Conservation (phyloP, 2,113 vertebrate species). For the Pyxicephalus adspersus region DNA sequence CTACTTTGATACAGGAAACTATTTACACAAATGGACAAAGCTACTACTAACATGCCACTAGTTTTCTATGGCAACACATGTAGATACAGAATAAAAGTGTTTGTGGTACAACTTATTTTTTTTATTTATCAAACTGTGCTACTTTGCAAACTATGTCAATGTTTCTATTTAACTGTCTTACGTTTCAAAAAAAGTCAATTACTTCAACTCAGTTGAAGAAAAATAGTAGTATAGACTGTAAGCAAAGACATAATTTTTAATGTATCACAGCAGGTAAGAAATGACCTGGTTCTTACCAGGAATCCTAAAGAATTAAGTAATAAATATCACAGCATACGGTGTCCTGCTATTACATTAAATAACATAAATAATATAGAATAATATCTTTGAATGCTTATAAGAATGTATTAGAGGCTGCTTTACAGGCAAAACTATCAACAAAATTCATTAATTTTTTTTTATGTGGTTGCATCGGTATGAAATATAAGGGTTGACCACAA, state of each 20-base stretch:
- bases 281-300: not conserved
- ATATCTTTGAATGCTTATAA: too few relatives aligned
- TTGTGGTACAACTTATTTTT: not conserved
- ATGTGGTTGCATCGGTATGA: too few relatives aligned
- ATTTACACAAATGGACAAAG: not conserved
- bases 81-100: not conserved
- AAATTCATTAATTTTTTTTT: too few relatives aligned
- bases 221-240: constrained; percentile 1
- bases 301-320: not conserved
- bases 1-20: too few relatives aligned
- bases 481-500: too few relatives aligned
- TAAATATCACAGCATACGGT: not conserved
- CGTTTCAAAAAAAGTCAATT: constrained; percentile 6
- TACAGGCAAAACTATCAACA: too few relatives aligned
- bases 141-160: not conserved
- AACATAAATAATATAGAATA: not conserved
- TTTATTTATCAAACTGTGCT: constrained; percentile 6
- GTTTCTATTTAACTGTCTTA: constrained; percentile 10
- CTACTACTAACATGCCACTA: not conserved
- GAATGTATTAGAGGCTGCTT: too few relatives aligned
- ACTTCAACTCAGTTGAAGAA: not conserved
- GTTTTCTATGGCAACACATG: not conserved
- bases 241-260: not conserved
- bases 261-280: not conserved
- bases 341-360: not conserved